phyloP scores from a whole-genome alignment of 2,113 vertebrate genomes.

The Thryonomys swinderianus region DNA sequence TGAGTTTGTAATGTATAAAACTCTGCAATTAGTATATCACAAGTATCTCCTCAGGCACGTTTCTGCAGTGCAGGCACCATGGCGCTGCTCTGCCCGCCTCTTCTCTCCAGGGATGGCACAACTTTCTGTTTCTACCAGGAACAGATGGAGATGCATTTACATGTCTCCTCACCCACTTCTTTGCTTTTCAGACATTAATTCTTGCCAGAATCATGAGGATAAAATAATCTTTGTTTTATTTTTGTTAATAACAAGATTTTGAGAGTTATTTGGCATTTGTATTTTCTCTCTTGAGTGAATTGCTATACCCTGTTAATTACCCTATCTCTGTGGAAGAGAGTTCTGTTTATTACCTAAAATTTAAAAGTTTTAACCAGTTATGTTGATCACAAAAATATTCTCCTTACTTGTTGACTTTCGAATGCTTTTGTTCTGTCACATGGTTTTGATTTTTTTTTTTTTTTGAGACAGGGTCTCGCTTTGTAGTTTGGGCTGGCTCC shows the following conservation, averaged over 20 bases:
- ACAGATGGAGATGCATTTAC: too few species aligned
- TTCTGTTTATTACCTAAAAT: neutral
- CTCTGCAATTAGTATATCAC: neutral
- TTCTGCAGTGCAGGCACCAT: neutral
- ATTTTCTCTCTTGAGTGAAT: neutral
- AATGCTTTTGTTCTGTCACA: neutral
- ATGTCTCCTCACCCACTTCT: neutral
- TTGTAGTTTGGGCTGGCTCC: too few species aligned
- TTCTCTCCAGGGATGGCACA: too few species aligned
- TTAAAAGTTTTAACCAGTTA: neutral
- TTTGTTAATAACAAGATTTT: neutral
- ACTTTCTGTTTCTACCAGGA: neutral
- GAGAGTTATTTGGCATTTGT: neutral
- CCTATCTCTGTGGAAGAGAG: neutral
- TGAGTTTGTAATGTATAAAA: neutral
- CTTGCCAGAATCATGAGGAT: neutral
- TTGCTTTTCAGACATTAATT: neutral
- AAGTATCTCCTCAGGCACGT: neutral
- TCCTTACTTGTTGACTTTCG: neutral
- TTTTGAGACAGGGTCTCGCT: too few species aligned
- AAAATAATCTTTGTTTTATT: neutral
- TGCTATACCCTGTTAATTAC: neutral
- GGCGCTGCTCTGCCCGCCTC: neutral
- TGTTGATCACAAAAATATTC: neutral
- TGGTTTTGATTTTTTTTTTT: slow-evolving; percentile 6